phyloP scores from a whole-genome alignment of 2,888 invertebrate species.

The Lasioglossum oenotherae region DNA sequence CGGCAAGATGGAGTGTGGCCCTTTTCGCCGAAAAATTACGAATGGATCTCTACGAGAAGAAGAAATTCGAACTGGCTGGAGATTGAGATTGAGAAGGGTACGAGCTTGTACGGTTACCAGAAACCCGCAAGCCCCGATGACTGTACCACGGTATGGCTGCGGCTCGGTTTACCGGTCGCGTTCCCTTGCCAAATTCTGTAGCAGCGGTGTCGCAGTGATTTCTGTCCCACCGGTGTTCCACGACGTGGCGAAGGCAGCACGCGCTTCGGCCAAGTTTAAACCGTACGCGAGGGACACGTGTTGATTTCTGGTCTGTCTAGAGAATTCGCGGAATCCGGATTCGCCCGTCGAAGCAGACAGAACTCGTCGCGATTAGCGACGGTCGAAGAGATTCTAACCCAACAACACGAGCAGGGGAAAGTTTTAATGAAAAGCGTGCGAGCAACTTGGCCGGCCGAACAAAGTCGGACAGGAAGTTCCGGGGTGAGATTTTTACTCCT shows the following conservation, averaged over 20 bases:
- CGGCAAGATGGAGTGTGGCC: neutral
- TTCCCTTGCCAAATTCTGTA: constrained; percentile 25
- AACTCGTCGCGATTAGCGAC: neutral
- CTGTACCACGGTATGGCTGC: neutral
- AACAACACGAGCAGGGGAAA: neutral
- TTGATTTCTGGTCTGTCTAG: constrained; percentile 41
- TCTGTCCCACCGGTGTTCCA: constrained; percentile 21
- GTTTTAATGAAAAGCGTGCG: neutral
- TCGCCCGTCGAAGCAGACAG: neutral
- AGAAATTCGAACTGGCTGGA: neutral
- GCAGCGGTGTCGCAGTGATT: constrained; percentile 23
- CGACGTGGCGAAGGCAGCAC: constrained; percentile 10
- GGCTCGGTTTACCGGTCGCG: neutral
- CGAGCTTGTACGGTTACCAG: neutral
- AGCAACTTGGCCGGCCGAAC: neutral
- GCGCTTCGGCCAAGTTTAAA: constrained; percentile 14
- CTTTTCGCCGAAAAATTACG: neutral
- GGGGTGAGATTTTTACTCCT: constrained; percentile 25
- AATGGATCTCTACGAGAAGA: neutral
- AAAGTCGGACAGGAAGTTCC: constrained; percentile 12
- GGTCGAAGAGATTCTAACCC: neutral
- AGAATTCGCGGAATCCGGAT: neutral
- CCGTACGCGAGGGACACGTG: constrained; percentile 47
- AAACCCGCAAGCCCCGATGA: neutral
- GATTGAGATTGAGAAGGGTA: neutral